Conservation (phyloP, 2,888 invertebrate genomes). For the Gonocerus acuteangulatus region DNA sequence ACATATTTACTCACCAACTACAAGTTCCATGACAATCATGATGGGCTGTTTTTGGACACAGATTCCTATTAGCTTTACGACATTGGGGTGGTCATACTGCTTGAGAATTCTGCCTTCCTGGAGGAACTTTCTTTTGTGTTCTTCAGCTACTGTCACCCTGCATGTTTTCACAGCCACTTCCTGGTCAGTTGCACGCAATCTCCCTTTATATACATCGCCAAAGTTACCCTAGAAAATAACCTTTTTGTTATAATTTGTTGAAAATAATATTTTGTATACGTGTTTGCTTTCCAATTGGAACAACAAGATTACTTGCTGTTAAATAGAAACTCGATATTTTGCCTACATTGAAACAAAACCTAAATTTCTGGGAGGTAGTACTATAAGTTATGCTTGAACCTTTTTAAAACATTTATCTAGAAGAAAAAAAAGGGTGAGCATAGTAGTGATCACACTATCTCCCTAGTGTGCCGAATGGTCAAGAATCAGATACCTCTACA, state of each 20-base stretch:
- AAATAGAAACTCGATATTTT: no score
- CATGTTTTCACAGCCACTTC: conserved; percentile 96
- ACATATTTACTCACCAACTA: conserved; percentile 57
- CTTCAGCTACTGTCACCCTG: conserved; percentile 85
- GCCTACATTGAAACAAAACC: no score
- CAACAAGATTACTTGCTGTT: no score
- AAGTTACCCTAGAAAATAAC: conserved; percentile 75
- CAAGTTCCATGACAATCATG: conserved; percentile 98
- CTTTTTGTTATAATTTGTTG: not conserved
- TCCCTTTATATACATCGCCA: conserved; percentile 92
- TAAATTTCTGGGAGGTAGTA: no score
- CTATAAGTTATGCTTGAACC: no score
- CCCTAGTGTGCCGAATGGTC: no score
- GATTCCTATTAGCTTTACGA: conserved; percentile 91
- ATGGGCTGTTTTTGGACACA: conserved; percentile 97
- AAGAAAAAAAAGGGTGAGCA: no score
- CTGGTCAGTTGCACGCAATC: conserved; percentile 69
- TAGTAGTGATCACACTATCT: no score
- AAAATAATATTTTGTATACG: not conserved
- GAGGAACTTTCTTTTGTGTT: conserved; percentile 84
- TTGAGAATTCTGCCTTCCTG: conserved; percentile 92
- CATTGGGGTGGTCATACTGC: conserved; percentile 94
- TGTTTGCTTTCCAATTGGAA: not conserved
- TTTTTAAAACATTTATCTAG: no score
- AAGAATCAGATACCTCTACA: no score